These are phyloP conservation scores for Spodoptera picta DNA, from an alignment of 2,888 invertebrate genomes.

Conservation along the genomic window DNA sequence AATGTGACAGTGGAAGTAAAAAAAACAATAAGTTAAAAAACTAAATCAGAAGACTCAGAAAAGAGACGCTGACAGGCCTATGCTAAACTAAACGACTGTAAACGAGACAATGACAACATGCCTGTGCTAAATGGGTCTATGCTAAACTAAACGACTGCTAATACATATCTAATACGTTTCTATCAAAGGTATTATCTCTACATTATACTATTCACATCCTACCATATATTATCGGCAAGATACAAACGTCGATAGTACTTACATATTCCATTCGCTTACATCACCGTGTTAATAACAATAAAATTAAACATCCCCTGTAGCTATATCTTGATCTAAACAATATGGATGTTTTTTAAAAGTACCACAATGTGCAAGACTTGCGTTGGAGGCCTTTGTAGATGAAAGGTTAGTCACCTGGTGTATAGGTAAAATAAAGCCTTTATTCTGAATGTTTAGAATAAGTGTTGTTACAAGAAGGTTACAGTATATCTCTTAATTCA, in stretches of 20 bases:
- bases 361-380: conserved; percentile 15
- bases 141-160: conserved; percentile 1
- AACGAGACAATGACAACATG: no score
- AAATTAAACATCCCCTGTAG: conserved; percentile 53
- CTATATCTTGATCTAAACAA: conserved; percentile 39
- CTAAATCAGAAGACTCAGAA: no score
- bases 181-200: conserved; percentile 20
- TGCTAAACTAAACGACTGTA: neutral
- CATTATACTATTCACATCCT: conserved; percentile 27
- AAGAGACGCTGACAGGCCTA: no score
- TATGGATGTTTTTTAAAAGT: conserved; percentile 26
- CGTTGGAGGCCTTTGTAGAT: neutral
- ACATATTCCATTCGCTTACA: conserved; percentile 31
- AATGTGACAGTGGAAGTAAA: no score
- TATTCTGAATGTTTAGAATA: no score
- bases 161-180: conserved; percentile 18
- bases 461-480: no score
- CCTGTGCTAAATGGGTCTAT: neutral
- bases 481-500: no score
- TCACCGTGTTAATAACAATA: conserved; percentile 58
- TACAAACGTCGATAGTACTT: conserved; percentile 37
- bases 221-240: conserved; percentile 32
- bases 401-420: no score
- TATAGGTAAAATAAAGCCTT: no score
- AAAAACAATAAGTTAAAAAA: no score